phyloP scores from a whole-genome alignment of 1,140 invertebrate species.

The Yoshiicerus persimilis region DNA sequence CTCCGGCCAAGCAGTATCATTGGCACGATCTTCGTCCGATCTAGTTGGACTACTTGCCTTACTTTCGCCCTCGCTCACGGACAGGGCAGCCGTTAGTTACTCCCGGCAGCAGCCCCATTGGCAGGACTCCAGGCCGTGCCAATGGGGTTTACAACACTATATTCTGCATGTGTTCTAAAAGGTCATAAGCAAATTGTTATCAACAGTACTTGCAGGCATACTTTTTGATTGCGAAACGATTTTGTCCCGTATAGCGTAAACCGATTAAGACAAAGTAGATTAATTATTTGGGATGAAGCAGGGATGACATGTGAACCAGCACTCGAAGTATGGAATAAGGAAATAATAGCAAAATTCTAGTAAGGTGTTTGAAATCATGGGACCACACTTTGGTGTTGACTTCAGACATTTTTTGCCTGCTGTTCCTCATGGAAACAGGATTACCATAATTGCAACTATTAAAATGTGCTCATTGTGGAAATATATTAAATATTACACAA shows the following conservation, averaged over 20 bases:
- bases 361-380: slow-evolving; percentile 22
- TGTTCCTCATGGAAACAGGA: too few relatives aligned
- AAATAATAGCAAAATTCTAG: slow-evolving; percentile 45
- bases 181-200: not conserved
- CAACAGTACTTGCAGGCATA: slow-evolving; percentile 43
- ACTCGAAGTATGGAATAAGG: slow-evolving; percentile 51
- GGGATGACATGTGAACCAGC: slow-evolving; percentile 52
- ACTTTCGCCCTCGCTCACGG: too few relatives aligned
- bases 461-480: too few relatives aligned
- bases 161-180: not conserved
- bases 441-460: not conserved
- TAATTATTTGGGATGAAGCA: too few relatives aligned
- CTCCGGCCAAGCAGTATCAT: too few relatives aligned
- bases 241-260: not conserved
- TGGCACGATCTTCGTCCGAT: too few relatives aligned
- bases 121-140: too few relatives aligned
- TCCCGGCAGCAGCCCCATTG: too few relatives aligned
- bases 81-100: too few relatives aligned
- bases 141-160: slow-evolving; percentile 13
- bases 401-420: slow-evolving; percentile 21
- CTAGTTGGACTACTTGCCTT: too few relatives aligned
- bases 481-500: too few relatives aligned
- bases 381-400: slow-evolving; percentile 5
- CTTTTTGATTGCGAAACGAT: slow-evolving; percentile 34
- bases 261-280: too few relatives aligned